Percentiles rank a stretch among this genome's conserved stretches.
Conservation (phyloP, 2,888 invertebrate species). For the Synergus umbraculus region DNA sequence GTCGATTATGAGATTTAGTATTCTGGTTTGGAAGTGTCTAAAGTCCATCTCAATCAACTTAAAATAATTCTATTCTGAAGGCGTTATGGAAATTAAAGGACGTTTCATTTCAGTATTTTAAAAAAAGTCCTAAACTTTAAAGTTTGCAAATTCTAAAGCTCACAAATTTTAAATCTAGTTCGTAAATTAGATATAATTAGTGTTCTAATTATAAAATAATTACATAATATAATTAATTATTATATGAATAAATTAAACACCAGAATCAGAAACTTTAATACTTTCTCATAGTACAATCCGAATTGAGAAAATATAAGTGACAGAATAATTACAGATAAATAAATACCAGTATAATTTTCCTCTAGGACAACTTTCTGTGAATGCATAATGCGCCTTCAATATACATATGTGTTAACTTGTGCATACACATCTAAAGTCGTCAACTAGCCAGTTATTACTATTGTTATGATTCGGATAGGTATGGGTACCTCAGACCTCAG, state of each 20-base stretch:
- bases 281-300: no score
- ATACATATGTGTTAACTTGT: not conserved
- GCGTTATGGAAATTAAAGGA: not conserved
- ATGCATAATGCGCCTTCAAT: slow-evolving; percentile 15
- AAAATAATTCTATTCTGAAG: not conserved
- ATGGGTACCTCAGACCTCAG: slow-evolving; percentile 59
- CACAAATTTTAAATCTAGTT: no score
- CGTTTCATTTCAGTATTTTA: no score
- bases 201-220: no score
- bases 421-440: not conserved
- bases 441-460: slow-evolving; percentile 72
- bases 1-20: not conserved
- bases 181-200: no score
- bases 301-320: not conserved
- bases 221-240: no score
- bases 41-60: not conserved
- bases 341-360: slow-evolving; percentile 23
- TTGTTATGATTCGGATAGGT: slow-evolving; percentile 74
- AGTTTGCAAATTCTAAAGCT: not conserved
- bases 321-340: not conserved
- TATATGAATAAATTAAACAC: no score
- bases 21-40: slow-evolving; percentile 7
- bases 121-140: no score
- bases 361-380: slow-evolving; percentile 45
- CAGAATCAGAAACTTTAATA: no score